These are phyloP conservation scores for Zeugodacus cucurbitae DNA, from an alignment of 1,140 invertebrate species.

Conservation along the genomic window DNA sequence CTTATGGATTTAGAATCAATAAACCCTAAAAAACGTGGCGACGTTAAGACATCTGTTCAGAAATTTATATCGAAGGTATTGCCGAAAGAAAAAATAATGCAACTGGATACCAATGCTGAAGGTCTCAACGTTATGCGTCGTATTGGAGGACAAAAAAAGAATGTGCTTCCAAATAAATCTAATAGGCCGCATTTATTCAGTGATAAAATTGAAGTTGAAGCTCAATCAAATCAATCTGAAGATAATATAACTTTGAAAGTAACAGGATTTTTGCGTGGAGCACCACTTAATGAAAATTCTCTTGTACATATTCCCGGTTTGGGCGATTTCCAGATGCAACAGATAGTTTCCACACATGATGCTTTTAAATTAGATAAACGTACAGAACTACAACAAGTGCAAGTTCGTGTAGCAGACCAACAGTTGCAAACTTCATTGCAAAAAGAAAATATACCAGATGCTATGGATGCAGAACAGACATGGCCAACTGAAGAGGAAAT, in stretches of 20 bases:
- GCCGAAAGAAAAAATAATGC: constrained; percentile 84
- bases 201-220: constrained; percentile 80
- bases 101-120: constrained; percentile 80
- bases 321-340: constrained; percentile 91
- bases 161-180: constrained; percentile 78
- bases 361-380: constrained; percentile 77
- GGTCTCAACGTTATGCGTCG: constrained; percentile 80
- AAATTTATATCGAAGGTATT: constrained; percentile 82
- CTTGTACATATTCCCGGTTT: constrained; percentile 90
- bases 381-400: constrained; percentile 54
- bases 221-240: constrained; percentile 68
- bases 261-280: constrained; percentile 86
- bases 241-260: constrained; percentile 81
- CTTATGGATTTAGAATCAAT: constrained; percentile 81
- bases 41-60: constrained; percentile 79
- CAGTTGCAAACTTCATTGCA: constrained; percentile 79
- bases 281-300: constrained; percentile 85
- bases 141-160: constrained; percentile 85
- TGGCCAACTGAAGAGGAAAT: constrained; percentile 95
- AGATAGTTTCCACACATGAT: constrained; percentile 81
- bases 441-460: constrained; percentile 85
- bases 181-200: constrained; percentile 83
- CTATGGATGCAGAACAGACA: constrained; percentile 95
- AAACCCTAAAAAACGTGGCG: constrained; percentile 78
- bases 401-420: constrained; percentile 72